phyloP scores from a whole-genome alignment of 1,140 invertebrate species.

The Panagrolaimus sp. region DNA sequence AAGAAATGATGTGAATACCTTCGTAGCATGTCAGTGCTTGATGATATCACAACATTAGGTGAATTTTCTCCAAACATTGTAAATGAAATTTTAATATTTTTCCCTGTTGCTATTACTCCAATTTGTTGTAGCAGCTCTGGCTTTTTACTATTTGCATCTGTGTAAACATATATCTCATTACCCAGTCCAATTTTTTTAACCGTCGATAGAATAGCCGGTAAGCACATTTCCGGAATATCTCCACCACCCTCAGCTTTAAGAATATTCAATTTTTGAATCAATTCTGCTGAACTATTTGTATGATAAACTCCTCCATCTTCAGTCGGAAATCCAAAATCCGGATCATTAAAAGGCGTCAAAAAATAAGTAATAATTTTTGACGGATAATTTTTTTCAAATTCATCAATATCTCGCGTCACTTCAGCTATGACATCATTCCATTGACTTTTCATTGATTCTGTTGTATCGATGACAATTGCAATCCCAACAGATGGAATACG shows the following conservation, averaged over 20 bases:
- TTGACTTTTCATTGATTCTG: neutral
- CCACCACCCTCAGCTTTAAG: neutral
- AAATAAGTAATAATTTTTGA: too few species aligned
- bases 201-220: neutral
- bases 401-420: neutral
- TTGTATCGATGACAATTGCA: neutral
- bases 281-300: too few species aligned
- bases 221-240: neutral
- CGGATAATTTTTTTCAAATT: neutral
- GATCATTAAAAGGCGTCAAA: neutral
- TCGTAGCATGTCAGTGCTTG: too few species aligned
- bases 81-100: too few species aligned
- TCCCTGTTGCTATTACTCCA: too few species aligned
- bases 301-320: too few species aligned
- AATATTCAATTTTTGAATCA: neutral
- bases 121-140: too few species aligned
- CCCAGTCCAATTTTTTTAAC: neutral
- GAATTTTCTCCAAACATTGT: too few species aligned
- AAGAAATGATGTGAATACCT: too few species aligned
- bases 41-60: too few species aligned
- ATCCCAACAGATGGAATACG: neutral
- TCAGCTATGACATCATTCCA: neutral
- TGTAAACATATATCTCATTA: neutral
- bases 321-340: neutral
- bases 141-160: neutral